Evolutionary conservation across 2,888 invertebrate genomes (phyloP), one percentile per base, ranked within the genome.

Genomic region (Spisula solida): DNA sequence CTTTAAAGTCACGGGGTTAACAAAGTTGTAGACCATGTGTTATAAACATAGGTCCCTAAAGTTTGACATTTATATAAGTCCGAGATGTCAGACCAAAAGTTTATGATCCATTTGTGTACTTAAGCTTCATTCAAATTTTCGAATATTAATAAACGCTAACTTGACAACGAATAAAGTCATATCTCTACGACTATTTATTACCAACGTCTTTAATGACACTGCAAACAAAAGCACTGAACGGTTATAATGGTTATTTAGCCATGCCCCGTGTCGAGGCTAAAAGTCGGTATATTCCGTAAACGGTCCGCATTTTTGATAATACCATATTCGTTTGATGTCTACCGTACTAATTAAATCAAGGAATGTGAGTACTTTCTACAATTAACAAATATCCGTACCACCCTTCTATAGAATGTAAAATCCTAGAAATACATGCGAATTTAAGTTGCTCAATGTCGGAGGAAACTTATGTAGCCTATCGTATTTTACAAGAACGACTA

Each of bases 41-140:
- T 25, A 25, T 66, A 66, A 66, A 66, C n/a, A 25, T 25, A 66
- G n/a, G 60, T 66, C 60, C 60, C 60, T 66, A n/a, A 66, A 66
- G 81, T 83, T 79, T 87, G 87, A 83, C 87, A 82, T 87, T 82
- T 87, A 83, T 75, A 75, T 79, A 81, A 86, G 20, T 81, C 86
- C 20, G 5, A 16, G 80, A 56, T 86, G 81, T 86, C 81, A 86
- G 81, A 25, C 79, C 56, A 56, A 25, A 0, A 5, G n/a, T 87
- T 90, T 90, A 90, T 82, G 82, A 66, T 85, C 88, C 60, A 34
- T 75, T 48, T 90, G 83, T 90, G 88, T 82, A 90, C 88, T 56
- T 82, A 31, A 82, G 55, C 41, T 82, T 85, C 82, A 82, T 82
- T 90, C 79, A 60, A 90, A 90, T 83, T 85, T 82, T 87, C 87